Evolutionary conservation across 2,113 vertebrate species (phyloP).

Genomic region (Phocoena phocoena): DNA sequence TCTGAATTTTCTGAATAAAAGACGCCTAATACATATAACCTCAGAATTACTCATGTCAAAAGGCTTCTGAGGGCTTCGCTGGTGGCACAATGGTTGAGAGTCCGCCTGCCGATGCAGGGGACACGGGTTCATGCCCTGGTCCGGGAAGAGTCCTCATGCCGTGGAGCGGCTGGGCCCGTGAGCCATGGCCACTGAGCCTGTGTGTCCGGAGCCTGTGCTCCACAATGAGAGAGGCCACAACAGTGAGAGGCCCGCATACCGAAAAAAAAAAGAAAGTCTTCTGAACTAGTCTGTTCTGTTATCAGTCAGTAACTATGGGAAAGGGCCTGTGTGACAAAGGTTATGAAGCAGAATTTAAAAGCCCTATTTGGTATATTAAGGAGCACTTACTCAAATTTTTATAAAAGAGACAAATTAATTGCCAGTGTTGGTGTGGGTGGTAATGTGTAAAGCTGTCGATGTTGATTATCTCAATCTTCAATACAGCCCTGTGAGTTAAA

Average conservation of each 20-base stretch:
- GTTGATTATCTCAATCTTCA: not conserved
- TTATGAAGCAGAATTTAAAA: not conserved
- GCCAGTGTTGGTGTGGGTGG: not conserved
- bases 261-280: too few species aligned
- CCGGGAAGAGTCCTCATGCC: too few species aligned
- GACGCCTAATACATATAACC: not conserved
- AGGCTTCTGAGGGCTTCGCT: not conserved
- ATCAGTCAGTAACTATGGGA: not conserved
- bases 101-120: too few species aligned
- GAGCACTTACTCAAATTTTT: not conserved
- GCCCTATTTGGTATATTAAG: not conserved
- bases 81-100: too few species aligned
- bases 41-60: not conserved
- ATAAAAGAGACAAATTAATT: not conserved
- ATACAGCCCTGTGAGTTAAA: not conserved
- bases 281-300: not conserved
- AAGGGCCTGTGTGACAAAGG: not conserved
- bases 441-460: not conserved
- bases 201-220: too few species aligned
- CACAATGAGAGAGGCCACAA: too few species aligned
- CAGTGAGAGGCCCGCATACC: too few species aligned
- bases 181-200: too few species aligned
- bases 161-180: too few species aligned
- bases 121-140: too few species aligned
- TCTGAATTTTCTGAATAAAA: not conserved